Base-by-base conservation (phyloP, 2,888 invertebrate genomes). In the Cybosia mesomella region DNA sequence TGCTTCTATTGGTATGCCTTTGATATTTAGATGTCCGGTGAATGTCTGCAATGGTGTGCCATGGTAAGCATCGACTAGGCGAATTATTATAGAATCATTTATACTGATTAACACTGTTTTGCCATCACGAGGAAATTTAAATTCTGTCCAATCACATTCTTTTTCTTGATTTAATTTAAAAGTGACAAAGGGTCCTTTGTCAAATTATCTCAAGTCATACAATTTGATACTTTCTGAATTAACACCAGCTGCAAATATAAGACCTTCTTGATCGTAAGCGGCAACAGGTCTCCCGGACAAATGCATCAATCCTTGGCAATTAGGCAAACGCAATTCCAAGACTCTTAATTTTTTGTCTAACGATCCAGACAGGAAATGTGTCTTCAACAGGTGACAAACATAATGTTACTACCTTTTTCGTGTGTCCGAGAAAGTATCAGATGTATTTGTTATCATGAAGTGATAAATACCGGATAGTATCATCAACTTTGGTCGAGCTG, bases 381-480 rank as follows among this genome's bases (percentile, higher is more conserved):
- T 99, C 99, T 93, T 99, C 99, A 59, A 99, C 98, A 2, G 99
- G 99, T n/a, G 99, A 99, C 93, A 99, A 97, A 88, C 98, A 98
- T 39, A 99, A 90, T 10, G 99, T 99, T 7, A 99, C 99, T 0
- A 99, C 99, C 94, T 98, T 98, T 92, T 99, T 99, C 0, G 98
- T 98, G 87, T 99, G 99, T 0, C 99, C 99, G 11, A 98, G 98
- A 88, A 99, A 99, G 90, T 99, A 99, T 79, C 99, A 96, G 73
- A 99, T 97, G 91, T 99, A 99, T 93, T 99, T 99, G 95, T 99
- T 99, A 93, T 99, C 99, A 91, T 99, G 99, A 57, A 99, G 95
- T 64, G 99, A 99, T 73, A 99, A 95, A 93, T 99, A 99, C 83
- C 99, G 96, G 82, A 99, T 99, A 21, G 99, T 99, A 92, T 99